Evolutionary conservation across 1,140 invertebrate genomes (phyloP).

Genomic region (Heliothis virescens): DNA sequence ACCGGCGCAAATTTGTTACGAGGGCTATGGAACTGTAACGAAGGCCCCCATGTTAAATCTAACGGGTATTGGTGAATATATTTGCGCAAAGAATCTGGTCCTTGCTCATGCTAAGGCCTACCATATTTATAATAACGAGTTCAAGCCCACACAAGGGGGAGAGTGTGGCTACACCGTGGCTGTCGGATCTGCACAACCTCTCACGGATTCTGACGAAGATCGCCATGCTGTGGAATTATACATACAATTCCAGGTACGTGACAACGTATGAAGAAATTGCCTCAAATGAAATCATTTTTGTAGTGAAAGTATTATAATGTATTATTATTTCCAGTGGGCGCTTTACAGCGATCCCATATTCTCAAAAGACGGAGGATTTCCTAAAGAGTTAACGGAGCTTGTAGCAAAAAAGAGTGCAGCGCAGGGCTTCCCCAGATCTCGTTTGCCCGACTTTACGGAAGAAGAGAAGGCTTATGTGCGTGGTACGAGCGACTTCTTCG

Average conservation of each 20-base stretch:
- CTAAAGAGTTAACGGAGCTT: constrained; percentile 81
- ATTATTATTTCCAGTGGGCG: constrained; percentile 40
- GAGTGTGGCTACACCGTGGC: constrained; percentile 37
- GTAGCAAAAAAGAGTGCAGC: constrained; percentile 80
- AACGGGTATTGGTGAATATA: constrained; percentile 75
- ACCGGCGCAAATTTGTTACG: constrained; percentile 64
- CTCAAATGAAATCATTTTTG: no score
- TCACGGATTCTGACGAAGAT: constrained; percentile 78
- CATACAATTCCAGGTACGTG: constrained; percentile 70
- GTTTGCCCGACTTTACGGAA: constrained; percentile 85
- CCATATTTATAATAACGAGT: constrained; percentile 65
- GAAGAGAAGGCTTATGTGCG: constrained; percentile 67
- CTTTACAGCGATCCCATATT: constrained; percentile 57
- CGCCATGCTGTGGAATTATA: constrained; percentile 79
- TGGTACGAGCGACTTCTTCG: constrained; percentile 49
- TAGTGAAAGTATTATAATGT: neutral
- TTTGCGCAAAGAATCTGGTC: constrained; percentile 83
- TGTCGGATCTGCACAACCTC: constrained; percentile 83
- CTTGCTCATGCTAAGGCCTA: constrained; percentile 86
- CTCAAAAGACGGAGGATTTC: constrained; percentile 86
- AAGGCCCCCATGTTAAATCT: constrained; percentile 70
- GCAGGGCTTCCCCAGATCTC: constrained; percentile 78
- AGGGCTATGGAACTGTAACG: constrained; percentile 63
- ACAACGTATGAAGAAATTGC: neutral
- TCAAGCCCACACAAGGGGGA: constrained; percentile 67